Conservation (phyloP, 1,140 invertebrate genomes). For the Globodera rostochiensis region DNA sequence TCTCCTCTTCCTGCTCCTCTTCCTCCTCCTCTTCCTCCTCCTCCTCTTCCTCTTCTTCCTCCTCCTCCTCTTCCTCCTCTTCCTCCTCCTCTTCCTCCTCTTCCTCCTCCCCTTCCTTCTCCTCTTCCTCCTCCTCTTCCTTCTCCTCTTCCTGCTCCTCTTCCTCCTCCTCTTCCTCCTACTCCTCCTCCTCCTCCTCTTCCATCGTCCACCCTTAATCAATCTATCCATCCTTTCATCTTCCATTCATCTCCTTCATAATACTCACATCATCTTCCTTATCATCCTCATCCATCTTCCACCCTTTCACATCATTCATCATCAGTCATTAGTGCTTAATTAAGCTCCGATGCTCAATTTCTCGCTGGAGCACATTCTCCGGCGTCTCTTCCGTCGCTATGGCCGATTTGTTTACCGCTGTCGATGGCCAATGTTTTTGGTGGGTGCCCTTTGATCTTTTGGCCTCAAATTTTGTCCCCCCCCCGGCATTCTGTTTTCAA, state of each 20-base stretch:
- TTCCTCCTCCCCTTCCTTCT: not conserved
- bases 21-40: too few species aligned
- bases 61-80: too few species aligned
- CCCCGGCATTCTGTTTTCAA: not conserved
- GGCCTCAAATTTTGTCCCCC: not conserved
- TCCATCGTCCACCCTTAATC: not conserved
- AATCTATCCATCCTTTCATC: too few species aligned
- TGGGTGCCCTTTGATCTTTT: not conserved
- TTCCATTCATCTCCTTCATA: too few species aligned
- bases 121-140: not conserved
- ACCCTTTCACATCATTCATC: not conserved
- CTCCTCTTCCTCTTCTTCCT: too few species aligned
- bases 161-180: not conserved
- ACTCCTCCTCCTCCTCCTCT: not conserved
- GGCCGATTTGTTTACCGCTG: slow-evolving; percentile 43
- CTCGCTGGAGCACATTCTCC: slow-evolving; percentile 52
- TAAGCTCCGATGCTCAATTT: slow-evolving; percentile 11
- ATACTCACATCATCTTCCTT: not conserved
- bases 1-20: too few species aligned
- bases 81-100: too few species aligned
- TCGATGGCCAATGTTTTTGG: slow-evolving; percentile 58
- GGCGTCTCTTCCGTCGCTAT: slow-evolving; percentile 54
- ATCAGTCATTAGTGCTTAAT: not conserved
- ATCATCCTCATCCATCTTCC: not conserved
- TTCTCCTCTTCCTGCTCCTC: not conserved